Evolutionary conservation across 2,797 vertebrate genomes (phyloP), one percentile per base, ranked within the genome.

Genomic region (Cygnus olor): DNA sequence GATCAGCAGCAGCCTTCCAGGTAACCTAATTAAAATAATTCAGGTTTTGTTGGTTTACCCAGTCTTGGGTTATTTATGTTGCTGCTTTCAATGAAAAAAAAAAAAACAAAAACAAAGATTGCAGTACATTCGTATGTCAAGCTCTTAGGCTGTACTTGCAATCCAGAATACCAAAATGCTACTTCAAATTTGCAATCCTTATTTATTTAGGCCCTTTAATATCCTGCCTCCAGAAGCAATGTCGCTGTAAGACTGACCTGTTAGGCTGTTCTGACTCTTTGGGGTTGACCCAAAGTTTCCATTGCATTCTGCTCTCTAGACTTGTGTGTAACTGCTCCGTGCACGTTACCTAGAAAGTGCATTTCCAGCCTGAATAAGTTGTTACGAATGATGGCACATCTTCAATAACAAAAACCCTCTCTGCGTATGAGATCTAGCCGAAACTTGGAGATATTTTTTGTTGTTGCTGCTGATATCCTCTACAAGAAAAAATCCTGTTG

Each of bases 211-310:
- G 38, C 17, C 24, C 2, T 4, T 61, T 61, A 19, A 22, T 24
- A 20, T 30, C 38, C 68, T 63, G 30, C 27, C 28, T 45, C 16
- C 66, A 40, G 34, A 30, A 28, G 24, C 19, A 9, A 3, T n/a
- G 73, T 54, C 0, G 0, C 49, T 56, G 49, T 9, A 69, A 51
- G 30, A 38, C 10, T 0, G 6, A 38, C 14, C 12, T 10, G 19
- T 24, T 2, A 1, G 66, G 16, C 6, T 15, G 28, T 4, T 24
- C 20, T 20, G n/a, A 25, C 21, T 25, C 10, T 14, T 40, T 17
- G 49, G 34, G 34, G 51, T 40, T 47, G 57, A 30, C 30, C 51
- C 58, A 7, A 16, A 42, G 71, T 5, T 58, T 14, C 40, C 36
- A 25, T 36, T 17, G 36, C 20, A 3, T 68, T 51, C 72, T 61